phyloP scores from a whole-genome alignment of 2,888 invertebrate genomes.

The Euplexia lucipara region DNA sequence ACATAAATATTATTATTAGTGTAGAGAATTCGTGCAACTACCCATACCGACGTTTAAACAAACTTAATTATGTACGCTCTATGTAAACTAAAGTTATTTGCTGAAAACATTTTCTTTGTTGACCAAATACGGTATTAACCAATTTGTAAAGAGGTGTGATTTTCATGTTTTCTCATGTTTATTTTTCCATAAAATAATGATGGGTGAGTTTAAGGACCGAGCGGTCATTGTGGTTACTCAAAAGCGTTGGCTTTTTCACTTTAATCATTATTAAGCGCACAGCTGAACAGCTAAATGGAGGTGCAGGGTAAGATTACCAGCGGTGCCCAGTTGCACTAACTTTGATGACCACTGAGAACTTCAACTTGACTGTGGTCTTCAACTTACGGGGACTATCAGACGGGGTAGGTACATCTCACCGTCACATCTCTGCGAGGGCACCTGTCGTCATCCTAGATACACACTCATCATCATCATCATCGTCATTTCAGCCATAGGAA shows the following conservation, averaged over 20 bases:
- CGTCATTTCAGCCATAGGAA: too few species aligned
- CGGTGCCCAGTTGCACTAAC: too few species aligned
- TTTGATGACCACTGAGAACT: too few species aligned
- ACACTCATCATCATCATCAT: too few species aligned
- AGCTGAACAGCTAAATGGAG: too few species aligned
- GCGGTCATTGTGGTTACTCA: not conserved
- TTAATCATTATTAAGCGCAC: too few species aligned
- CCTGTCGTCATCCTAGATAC: too few species aligned
- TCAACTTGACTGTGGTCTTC: too few species aligned
- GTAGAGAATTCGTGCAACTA: constrained; percentile 21
- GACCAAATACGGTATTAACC: constrained; percentile 29
- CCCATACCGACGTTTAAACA: not conserved
- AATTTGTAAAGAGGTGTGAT: constrained; percentile 45
- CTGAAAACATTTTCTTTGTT: constrained; percentile 34
- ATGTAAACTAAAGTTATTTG: constrained; percentile 22
- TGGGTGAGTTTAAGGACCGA: not conserved
- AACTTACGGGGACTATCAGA: too few species aligned
- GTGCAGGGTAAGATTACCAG: too few species aligned
- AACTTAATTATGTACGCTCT: not conserved
- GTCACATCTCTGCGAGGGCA: too few species aligned
- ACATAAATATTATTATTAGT: constrained; percentile 2
- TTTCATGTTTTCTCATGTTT: constrained; percentile 13
- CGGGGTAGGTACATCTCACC: too few species aligned
- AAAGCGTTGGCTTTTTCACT: constrained; percentile 15
- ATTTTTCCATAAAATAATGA: constrained; percentile 13